Evolutionary conservation across 1,140 invertebrate species (phyloP).

Genomic region (Neomicropteryx cornuta): DNA sequence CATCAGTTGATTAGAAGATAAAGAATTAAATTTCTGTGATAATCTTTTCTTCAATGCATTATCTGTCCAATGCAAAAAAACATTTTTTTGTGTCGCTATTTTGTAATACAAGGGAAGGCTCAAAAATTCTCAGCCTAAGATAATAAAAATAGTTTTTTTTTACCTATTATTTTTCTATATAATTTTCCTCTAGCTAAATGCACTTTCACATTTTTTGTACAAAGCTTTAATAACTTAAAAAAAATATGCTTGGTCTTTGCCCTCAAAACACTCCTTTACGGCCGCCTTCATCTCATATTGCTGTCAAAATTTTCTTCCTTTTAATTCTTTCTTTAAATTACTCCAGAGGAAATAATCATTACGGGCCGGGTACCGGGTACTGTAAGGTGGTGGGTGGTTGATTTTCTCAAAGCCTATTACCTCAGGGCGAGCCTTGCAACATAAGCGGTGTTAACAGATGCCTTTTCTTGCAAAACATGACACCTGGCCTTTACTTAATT

Average conservation of each 20-base stretch:
- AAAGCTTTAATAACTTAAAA: neutral
- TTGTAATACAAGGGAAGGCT: neutral
- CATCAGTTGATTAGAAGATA: no score
- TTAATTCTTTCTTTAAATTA: slow-evolving; percentile 5
- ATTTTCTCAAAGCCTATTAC: slow-evolving; percentile 1
- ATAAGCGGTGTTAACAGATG: slow-evolving; percentile 1
- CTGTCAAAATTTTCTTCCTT: neutral
- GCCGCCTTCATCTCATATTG: slow-evolving; percentile 6
- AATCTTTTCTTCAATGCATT: no score
- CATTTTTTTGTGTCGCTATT: no score
- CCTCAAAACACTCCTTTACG: neutral
- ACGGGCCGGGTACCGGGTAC: neutral
- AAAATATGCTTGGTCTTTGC: neutral
- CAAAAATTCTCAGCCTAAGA: neutral
- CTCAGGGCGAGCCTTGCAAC: slow-evolving; percentile 1
- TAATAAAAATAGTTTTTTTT: neutral
- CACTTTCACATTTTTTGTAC: neutral
- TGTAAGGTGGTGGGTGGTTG: slow-evolving; percentile 3
- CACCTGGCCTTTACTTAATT: no score
- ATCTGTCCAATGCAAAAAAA: no score
- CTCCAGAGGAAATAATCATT: neutral
- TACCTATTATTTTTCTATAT: neutral
- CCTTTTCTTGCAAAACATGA: slow-evolving; percentile 3
- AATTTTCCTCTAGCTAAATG: neutral
- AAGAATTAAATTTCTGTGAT: no score